Conservation (phyloP, 23 tunicate species). For the Halocynthia aurantium region DNA sequence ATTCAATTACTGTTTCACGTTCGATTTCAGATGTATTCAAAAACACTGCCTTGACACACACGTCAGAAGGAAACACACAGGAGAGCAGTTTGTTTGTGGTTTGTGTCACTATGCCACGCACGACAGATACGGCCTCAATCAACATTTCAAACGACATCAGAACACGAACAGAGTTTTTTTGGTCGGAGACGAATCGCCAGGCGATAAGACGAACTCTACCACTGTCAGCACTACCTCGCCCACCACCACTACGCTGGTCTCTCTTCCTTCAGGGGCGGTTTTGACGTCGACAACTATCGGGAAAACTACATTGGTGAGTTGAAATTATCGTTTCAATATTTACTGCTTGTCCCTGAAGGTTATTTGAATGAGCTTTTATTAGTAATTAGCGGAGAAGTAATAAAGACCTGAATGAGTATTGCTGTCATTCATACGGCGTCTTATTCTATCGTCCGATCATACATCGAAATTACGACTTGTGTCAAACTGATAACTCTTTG, state of each 20-base stretch:
- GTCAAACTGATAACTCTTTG: too few relatives aligned
- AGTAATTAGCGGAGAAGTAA: not conserved
- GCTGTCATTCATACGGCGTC: not conserved
- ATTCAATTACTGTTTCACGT: too few relatives aligned
- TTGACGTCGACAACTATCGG: not conserved
- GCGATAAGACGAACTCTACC: not conserved
- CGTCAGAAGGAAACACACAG: conserved; percentile 78
- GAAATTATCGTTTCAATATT: not conserved
- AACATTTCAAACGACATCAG: conserved; percentile 84
- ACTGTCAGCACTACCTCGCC: not conserved
- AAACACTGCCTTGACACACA: conserved; percentile 91
- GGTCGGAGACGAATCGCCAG: not conserved
- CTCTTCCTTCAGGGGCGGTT: conserved; percentile 13
- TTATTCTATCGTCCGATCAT: too few relatives aligned
- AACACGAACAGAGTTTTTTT: conserved; percentile 5
- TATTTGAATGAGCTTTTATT: not conserved
- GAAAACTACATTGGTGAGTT: conserved; percentile 3
- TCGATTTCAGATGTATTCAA: conserved; percentile 49
- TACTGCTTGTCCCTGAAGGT: not conserved
- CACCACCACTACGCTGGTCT: not conserved
- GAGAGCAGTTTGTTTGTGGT: conserved; percentile 86
- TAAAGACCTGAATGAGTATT: not conserved
- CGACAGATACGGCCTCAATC: conserved; percentile 75
- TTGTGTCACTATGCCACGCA: conserved; percentile 70
- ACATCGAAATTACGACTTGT: too few relatives aligned